Base-by-base conservation (phyloP, 2,113 vertebrate species). In the Tympanuchus pallidicinctus region DNA sequence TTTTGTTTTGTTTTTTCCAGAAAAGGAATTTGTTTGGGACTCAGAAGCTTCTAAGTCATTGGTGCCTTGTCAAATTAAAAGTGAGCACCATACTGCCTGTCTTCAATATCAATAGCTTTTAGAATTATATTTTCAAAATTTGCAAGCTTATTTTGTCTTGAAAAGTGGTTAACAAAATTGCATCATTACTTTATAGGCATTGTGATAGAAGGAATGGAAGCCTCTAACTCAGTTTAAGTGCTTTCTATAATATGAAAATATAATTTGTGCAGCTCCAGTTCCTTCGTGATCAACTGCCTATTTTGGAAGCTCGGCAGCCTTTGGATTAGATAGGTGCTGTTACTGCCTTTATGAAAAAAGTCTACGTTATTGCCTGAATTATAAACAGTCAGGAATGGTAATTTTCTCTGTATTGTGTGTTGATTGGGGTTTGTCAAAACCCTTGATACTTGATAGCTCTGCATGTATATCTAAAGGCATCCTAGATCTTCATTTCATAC, bases 251-350 rank as follows among this genome's bases (percentile, higher is more conserved):
- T 65, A 65, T 84, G 90, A 90, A 74, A 84, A 93, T 73, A 24
- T 91, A 89, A 73, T 71, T 85, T 93, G 66, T 94, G 76, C 63
- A 90, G 78, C 64, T 91, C 64, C 40, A 74, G 48, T 92, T 86
- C 38, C 43, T 47, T 93, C 79, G 70, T 77, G 78, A 94, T 93
- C 90, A 92, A 66, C 74, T 89, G 42, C 87, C 47, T 38, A 73
- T 59, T 93, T 87, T 89, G 45, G 69, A 90, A 94, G 52, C 42
- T 84, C 90, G 76, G 57, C 76, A 93, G 28, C 63, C 81, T 84
- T 84, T 82, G 84, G 50, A 50, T 90, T 88, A 69, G 54, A 70
- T 82, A 92, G 71, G 48, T 91, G 36, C 54, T 56, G 86, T 89
- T 90, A 90, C 25, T 93, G 59, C 47, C 56, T 45, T 93, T 87